phyloP scores from a whole-genome alignment of 2,888 invertebrate species.

The Cyclophora punctaria region DNA sequence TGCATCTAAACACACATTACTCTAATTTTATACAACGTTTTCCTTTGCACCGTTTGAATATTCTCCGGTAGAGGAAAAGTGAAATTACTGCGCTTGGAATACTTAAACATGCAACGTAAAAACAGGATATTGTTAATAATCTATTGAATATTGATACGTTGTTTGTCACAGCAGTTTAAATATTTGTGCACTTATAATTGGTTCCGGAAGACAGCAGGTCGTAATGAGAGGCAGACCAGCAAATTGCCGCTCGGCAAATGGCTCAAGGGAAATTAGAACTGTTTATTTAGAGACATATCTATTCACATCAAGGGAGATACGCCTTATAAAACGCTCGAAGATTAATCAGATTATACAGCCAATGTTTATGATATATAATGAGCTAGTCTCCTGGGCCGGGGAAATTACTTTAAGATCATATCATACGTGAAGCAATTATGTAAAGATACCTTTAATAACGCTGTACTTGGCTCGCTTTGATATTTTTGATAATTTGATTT shows the following conservation, averaged over 20 bases:
- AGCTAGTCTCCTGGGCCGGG: constrained; percentile 6
- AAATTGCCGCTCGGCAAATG: constrained; percentile 36
- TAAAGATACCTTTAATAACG: too few relatives aligned
- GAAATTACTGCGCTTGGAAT: too few relatives aligned
- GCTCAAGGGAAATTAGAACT: constrained; percentile 57
- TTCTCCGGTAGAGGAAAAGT: too few relatives aligned
- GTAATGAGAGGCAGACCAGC: constrained; percentile 43
- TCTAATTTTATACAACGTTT: too few relatives aligned
- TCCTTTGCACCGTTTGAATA: too few relatives aligned
- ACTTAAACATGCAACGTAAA: too few relatives aligned
- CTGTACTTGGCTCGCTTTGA: too few relatives aligned
- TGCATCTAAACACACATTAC: too few relatives aligned
- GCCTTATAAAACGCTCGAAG: constrained; percentile 16
- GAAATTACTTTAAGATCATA: constrained; percentile 17
- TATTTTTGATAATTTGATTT: too few relatives aligned
- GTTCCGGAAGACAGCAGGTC: constrained; percentile 38
- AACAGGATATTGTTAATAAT: too few relatives aligned
- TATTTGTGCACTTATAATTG: constrained; percentile 18
- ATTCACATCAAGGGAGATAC: constrained; percentile 31
- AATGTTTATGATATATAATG: constrained; percentile 18
- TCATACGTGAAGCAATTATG: constrained; percentile 3
- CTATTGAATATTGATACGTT: too few relatives aligned
- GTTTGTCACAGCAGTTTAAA: background rate
- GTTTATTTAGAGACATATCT: constrained; percentile 42
- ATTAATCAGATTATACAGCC: constrained; percentile 15